These are phyloP conservation scores for Myopa testacea DNA, from an alignment of 2,888 invertebrate genomes.

Conservation along the genomic window DNA sequence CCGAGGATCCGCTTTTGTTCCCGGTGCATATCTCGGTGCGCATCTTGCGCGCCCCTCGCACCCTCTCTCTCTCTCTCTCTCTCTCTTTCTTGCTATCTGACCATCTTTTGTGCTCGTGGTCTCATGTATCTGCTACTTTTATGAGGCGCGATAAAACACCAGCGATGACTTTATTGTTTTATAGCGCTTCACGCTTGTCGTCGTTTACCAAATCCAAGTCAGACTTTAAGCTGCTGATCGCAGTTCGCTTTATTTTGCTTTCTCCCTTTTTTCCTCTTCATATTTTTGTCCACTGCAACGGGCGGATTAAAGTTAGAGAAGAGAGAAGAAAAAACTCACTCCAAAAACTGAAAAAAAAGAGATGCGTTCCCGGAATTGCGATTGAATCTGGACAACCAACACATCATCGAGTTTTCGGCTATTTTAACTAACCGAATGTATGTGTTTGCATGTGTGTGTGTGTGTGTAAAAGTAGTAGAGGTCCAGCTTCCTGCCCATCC, in stretches of 20 bases:
- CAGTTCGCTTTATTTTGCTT: background rate
- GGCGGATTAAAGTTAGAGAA: conserved; percentile 21
- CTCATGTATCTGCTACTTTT: conserved; percentile 34
- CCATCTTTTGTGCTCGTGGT: background rate
- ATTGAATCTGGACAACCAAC: conserved; percentile 21
- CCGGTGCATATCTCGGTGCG: conserved; percentile 47
- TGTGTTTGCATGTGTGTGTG: conserved; percentile 13
- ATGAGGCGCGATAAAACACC: conserved; percentile 36
- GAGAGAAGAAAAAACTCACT: conserved; percentile 14
- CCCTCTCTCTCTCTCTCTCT: conserved; percentile 10
- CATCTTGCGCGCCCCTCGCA: conserved; percentile 47
- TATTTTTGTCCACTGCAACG: conserved; percentile 18
- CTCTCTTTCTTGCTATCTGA: background rate
- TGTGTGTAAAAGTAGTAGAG: conserved; percentile 3
- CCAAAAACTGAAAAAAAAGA: background rate
- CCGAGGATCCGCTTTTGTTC: background rate
- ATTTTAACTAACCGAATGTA: background rate
- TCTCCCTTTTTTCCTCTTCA: background rate
- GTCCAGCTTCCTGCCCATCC: conserved; percentile 9
- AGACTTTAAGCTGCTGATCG: background rate
- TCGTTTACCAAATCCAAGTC: conserved; percentile 28
- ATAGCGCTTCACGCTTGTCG: conserved; percentile 29
- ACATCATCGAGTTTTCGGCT: background rate
- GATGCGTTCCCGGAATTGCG: conserved; percentile 31
- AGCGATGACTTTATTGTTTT: conserved; percentile 38